phyloP scores from a whole-genome alignment of 2,888 invertebrate species.

The Carcina quercana region DNA sequence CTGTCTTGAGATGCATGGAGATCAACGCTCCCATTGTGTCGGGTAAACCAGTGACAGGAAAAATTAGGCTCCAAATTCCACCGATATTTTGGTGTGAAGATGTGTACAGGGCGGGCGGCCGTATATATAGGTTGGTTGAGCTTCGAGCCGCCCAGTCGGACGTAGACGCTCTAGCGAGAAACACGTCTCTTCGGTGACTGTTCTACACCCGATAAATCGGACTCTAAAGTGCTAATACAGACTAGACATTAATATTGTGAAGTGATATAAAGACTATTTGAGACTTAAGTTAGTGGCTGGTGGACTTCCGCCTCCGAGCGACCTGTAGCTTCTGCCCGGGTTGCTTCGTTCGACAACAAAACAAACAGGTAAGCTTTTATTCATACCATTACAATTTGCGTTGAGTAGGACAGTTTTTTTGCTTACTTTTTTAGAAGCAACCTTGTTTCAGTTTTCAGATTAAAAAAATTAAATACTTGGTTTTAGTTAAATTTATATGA shows the following conservation, averaged over 20 bases:
- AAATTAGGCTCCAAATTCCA: slow-evolving; percentile 68
- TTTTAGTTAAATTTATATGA: too few relatives aligned
- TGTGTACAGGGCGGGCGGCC: slow-evolving; percentile 52
- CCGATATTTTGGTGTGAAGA: slow-evolving; percentile 64
- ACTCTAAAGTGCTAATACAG: too few relatives aligned
- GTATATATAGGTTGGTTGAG: slow-evolving; percentile 55
- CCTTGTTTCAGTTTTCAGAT: too few relatives aligned
- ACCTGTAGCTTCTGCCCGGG: slow-evolving; percentile 1
- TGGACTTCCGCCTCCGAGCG: slow-evolving; percentile 8
- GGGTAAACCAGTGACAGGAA: slow-evolving; percentile 60
- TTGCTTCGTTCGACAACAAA: not conserved
- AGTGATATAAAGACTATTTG: slow-evolving; percentile 24
- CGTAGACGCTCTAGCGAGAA: slow-evolving; percentile 31
- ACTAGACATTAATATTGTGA: too few relatives aligned
- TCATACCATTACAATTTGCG: too few relatives aligned
- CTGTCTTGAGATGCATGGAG: slow-evolving; percentile 49
- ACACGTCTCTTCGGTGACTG: slow-evolving; percentile 24
- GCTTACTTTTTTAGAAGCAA: too few relatives aligned
- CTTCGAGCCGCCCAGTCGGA: slow-evolving; percentile 62
- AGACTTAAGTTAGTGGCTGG: slow-evolving; percentile 20
- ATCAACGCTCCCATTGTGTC: slow-evolving; percentile 71
- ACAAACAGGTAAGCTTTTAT: slow-evolving; percentile 3
- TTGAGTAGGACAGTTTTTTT: too few relatives aligned
- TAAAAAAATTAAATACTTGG: too few relatives aligned
- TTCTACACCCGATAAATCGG: too few relatives aligned